These are phyloP conservation scores for Pipistrellus kuhlii DNA, from an alignment of 2,797 vertebrate genomes.

Conservation along the genomic window DNA sequence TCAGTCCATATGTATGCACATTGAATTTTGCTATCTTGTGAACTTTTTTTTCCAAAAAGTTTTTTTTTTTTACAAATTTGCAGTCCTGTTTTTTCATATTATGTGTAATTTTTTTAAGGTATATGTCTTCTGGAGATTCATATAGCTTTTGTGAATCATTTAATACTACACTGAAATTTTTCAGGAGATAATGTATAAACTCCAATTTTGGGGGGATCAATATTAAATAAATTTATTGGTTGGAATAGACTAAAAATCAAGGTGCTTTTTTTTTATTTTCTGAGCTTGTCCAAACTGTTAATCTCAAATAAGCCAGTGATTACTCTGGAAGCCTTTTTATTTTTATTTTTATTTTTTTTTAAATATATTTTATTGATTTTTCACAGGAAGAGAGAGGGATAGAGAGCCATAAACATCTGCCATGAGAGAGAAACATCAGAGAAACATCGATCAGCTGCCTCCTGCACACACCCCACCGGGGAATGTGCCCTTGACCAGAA, in stretches of 20 bases:
- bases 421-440: no score
- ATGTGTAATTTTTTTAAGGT: slow-evolving; percentile 17
- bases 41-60: slow-evolving; percentile 43
- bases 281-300: not conserved
- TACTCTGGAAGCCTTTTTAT: not conserved
- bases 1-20: not conserved
- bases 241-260: not conserved
- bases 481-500: no score
- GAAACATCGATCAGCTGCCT: no score
- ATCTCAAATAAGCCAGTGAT: not conserved
- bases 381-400: no score
- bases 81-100: not conserved
- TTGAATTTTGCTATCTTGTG: slow-evolving; percentile 23
- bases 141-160: slow-evolving; percentile 16
- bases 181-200: not conserved
- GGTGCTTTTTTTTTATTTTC: slow-evolving; percentile 25
- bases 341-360: no score
- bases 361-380: no score
- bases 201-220: not conserved
- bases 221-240: not conserved
- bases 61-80: not conserved
- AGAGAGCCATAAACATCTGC: no score
- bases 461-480: no score
- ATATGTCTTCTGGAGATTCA: not conserved
- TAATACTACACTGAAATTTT: not conserved